These are phyloP conservation scores for Coenonympha glycerion DNA, from an alignment of 2,888 invertebrate species.

Conservation along the genomic window DNA sequence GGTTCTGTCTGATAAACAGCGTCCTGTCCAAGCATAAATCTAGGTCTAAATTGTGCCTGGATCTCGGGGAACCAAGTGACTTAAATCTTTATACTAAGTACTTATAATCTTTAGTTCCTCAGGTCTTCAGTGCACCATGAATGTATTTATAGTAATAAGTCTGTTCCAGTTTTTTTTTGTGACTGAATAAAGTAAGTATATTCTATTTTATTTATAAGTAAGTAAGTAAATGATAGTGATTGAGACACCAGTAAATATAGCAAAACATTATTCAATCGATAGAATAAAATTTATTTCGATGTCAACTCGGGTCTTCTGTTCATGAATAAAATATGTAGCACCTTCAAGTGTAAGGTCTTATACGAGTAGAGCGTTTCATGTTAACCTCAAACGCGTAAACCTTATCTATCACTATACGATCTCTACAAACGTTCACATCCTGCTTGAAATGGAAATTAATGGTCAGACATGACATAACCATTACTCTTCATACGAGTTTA, in stretches of 20 bases:
- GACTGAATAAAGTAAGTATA: neutral
- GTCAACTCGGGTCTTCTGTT: slow-evolving; percentile 5
- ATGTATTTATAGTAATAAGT: too few relatives aligned
- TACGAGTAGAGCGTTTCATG: too few relatives aligned
- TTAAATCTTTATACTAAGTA: too few relatives aligned
- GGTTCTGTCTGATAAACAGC: too few relatives aligned
- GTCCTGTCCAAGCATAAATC: too few relatives aligned
- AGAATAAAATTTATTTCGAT: slow-evolving; percentile 9
- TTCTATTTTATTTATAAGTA: neutral
- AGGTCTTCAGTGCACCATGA: too few relatives aligned
- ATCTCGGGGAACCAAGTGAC: too few relatives aligned
- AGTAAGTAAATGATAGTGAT: too few relatives aligned
- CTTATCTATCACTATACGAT: slow-evolving; percentile 17
- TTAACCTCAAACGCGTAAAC: neutral
- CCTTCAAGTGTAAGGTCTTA: neutral
- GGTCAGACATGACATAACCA: slow-evolving; percentile 38
- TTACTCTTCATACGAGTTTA: slow-evolving; percentile 34
- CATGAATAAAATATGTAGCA: slow-evolving; percentile 11
- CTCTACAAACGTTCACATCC: slow-evolving; percentile 44
- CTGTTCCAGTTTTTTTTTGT: too few relatives aligned
- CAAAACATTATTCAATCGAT: slow-evolving; percentile 1
- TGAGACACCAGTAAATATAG: neutral
- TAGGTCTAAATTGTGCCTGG: too few relatives aligned
- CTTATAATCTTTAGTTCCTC: too few relatives aligned
- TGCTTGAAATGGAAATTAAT: slow-evolving; percentile 62